Evolutionary conservation across 1,140 invertebrate species (phyloP).

Genomic region (Drosophila kikkawai): DNA sequence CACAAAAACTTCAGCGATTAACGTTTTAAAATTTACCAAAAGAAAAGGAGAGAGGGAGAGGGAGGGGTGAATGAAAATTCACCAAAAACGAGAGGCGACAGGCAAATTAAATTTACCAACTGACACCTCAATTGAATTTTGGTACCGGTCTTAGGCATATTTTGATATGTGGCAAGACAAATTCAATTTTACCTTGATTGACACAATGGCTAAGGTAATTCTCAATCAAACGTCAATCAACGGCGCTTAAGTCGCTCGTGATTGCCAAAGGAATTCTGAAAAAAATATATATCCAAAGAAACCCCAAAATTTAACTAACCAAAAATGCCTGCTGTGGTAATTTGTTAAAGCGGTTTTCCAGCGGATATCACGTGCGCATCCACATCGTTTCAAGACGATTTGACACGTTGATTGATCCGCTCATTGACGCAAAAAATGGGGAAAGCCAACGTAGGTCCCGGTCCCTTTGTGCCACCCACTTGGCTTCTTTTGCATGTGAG

Average conservation of each 20-base stretch:
- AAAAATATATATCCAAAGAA: conserved; percentile 16
- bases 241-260: conserved; percentile 66
- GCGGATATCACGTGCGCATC: conserved; percentile 73
- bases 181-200: conserved; percentile 62
- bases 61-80: conserved; percentile 32
- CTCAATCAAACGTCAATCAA: conserved; percentile 78
- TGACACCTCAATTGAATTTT: conserved; percentile 76
- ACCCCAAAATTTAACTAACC: conserved; percentile 67
- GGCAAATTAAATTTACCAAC: conserved; percentile 71
- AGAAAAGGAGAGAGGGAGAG: background rate
- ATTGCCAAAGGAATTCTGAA: conserved; percentile 62
- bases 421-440: conserved; percentile 75
- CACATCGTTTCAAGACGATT: conserved; percentile 70
- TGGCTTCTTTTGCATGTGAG: conserved; percentile 55
- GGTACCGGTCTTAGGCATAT: conserved; percentile 47
- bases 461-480: conserved; percentile 13
- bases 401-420: conserved; percentile 80
- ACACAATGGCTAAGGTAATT: conserved; percentile 78
- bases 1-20: conserved; percentile 60
- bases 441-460: conserved; percentile 48
- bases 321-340: conserved; percentile 67
- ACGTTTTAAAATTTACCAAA: conserved; percentile 59
- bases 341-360: conserved; percentile 74
- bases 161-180: conserved; percentile 72
- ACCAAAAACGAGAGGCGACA: conserved; percentile 44